Conservation (phyloP, 2,888 invertebrate genomes). For the Chloromyia formosa region DNA sequence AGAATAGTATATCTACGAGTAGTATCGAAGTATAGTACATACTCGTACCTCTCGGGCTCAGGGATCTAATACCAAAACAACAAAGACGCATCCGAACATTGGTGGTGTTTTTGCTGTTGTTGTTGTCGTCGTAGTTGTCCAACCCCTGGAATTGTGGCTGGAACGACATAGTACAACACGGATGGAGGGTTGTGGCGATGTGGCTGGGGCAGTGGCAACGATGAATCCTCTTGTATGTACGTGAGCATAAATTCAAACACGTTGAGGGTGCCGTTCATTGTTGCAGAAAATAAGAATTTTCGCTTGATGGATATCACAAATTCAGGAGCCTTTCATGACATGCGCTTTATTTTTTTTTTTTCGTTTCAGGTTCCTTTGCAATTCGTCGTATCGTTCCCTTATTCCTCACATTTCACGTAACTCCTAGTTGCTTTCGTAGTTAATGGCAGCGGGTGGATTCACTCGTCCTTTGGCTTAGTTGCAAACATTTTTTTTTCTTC, state of each 20-base stretch:
- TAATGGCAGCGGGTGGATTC: slow-evolving; percentile 14
- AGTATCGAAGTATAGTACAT: neutral
- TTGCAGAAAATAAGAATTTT: slow-evolving; percentile 58
- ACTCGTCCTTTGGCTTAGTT: slow-evolving; percentile 20
- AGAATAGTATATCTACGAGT: neutral
- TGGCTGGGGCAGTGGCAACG: slow-evolving; percentile 21
- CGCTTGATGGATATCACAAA: slow-evolving; percentile 55
- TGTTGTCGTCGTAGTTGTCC: slow-evolving; percentile 18
- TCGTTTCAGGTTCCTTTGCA: slow-evolving; percentile 27
- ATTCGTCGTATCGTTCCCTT: slow-evolving; percentile 31
- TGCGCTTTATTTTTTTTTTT: slow-evolving; percentile 51
- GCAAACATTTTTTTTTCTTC: slow-evolving; percentile 4
- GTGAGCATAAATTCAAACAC: slow-evolving; percentile 53
- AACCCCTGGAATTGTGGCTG: slow-evolving; percentile 20
- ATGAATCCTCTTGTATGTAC: slow-evolving; percentile 33
- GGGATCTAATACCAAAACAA: slow-evolving; percentile 23
- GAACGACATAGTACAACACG: slow-evolving; percentile 1
- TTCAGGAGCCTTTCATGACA: slow-evolving; percentile 53
- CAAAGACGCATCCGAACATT: slow-evolving; percentile 7
- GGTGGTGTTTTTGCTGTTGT: too few relatives aligned
- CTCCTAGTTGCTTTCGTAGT: slow-evolving; percentile 31
- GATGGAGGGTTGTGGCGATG: slow-evolving; percentile 14
- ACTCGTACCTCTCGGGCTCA: neutral
- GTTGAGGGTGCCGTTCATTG: slow-evolving; percentile 57
- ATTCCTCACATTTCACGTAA: slow-evolving; percentile 1